Percentiles rank a stretch among this genome's conserved stretches.
These are phyloP conservation scores for Strigamia transsilvanica DNA, from an alignment of 2,888 invertebrate species.

Conservation along the genomic window DNA sequence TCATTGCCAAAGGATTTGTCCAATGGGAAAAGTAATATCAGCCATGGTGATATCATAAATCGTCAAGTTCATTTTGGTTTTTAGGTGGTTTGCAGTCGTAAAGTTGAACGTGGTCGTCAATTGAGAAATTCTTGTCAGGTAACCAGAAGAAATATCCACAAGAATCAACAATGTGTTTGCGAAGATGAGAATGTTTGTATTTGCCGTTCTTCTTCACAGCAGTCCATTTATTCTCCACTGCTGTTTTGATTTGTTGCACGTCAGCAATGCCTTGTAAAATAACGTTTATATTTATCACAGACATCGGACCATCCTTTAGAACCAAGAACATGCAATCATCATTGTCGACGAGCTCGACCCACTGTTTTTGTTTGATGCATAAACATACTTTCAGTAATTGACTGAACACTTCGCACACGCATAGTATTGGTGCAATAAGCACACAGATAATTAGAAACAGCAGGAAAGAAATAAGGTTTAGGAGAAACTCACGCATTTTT, in stretches of 20 bases:
- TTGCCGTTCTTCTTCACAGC: background rate
- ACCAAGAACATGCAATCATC: too few relatives aligned
- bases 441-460: too few relatives aligned
- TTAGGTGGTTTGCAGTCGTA: background rate
- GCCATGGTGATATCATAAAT: background rate
- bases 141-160: background rate
- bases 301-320: too few relatives aligned
- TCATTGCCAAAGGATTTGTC: background rate
- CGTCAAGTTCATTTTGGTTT: background rate
- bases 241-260: background rate
- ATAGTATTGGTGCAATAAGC: too few relatives aligned
- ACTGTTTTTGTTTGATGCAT: too few relatives aligned
- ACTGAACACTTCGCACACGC: too few relatives aligned
- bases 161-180: background rate
- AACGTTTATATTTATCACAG: too few relatives aligned
- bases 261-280: background rate
- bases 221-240: background rate
- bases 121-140: background rate
- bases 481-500: too few relatives aligned
- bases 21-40: background rate
- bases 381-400: too few relatives aligned
- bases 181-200: background rate
- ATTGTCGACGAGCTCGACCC: too few relatives aligned
- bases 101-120: background rate
- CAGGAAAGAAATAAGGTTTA: too few relatives aligned